Conservation (phyloP, 2,113 vertebrate species). For the Rynchops niger region DNA sequence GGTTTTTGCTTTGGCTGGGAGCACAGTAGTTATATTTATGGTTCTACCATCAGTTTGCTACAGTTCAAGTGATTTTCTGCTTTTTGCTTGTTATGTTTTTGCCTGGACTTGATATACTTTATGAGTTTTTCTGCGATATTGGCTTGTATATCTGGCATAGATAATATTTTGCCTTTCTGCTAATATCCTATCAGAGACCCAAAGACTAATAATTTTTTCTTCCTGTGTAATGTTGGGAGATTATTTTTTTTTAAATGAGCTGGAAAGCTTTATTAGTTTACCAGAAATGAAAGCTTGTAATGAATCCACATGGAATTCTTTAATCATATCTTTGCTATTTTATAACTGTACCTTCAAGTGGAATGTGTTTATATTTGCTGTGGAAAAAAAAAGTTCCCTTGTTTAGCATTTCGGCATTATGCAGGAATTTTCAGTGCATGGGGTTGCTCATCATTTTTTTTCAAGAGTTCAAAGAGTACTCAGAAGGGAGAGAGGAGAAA, state of each 20-base stretch:
- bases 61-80: slow-evolving; percentile 77
- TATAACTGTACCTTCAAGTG: slow-evolving; percentile 69
- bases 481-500: slow-evolving; percentile 15
- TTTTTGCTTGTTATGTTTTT: slow-evolving; percentile 76
- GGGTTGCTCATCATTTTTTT: slow-evolving; percentile 55
- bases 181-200: slow-evolving; percentile 69
- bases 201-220: slow-evolving; percentile 69
- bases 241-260: slow-evolving; percentile 64
- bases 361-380: slow-evolving; percentile 67
- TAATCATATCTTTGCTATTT: slow-evolving; percentile 71
- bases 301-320: slow-evolving; percentile 72
- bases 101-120: slow-evolving; percentile 73
- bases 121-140: slow-evolving; percentile 71
- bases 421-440: slow-evolving; percentile 60
- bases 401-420: slow-evolving; percentile 48
- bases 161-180: slow-evolving; percentile 71
- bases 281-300: slow-evolving; percentile 74
- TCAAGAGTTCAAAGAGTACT: slow-evolving; percentile 54
- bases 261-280: slow-evolving; percentile 77
- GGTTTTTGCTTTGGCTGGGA: slow-evolving; percentile 66
- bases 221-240: slow-evolving; percentile 67
- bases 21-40: slow-evolving; percentile 71
- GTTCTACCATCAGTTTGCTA: slow-evolving; percentile 48
- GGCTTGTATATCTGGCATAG: slow-evolving; percentile 73
- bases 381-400: slow-evolving; percentile 6